Evolutionary conservation across 2,888 invertebrate species (phyloP), one percentile per base, ranked within the genome.

Genomic region (Chloroclystis v-ata): DNA sequence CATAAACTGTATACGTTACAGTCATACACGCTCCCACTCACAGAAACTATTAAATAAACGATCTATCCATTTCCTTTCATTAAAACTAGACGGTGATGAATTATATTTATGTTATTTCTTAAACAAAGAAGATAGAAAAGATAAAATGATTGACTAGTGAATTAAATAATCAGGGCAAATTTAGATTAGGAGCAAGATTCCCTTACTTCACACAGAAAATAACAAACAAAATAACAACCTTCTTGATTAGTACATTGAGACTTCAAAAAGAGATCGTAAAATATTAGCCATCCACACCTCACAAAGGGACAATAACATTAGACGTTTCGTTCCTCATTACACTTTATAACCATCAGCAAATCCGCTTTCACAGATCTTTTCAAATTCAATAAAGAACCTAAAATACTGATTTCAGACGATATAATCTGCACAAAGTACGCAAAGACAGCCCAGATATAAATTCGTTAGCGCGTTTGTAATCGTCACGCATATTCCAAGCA

Each of bases 391-490:
- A 84, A 84, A 84, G 69, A 71, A 69, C 64, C 71, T 68, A 78
- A 82, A 77, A 81, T 84, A 85, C 77, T 67, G 75, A 72, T 73
- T 75, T 70, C 69, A 73, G 71, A 73, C 76, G 70, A 73, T 77
- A 82, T 78, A 82, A 81, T 76, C 69, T 66, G 63, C 61, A 63
- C 71, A 72, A 75, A 78, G 74, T 71, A 70, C 71, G 68, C 73
- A 74, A 77, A 78, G 78, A 76, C 82, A 76, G 75, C 71, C 62
- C 70, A 64, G 64, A 69, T 73, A 84, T 86, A 84, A 86, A 87
- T 86, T 84, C 78, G 82, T 87, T 84, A 78, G 78, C 85, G 74
- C 79, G 70, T 73, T 65, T 78, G 80, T 80, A 82, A 81, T 85
- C 83, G 76, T 84, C 83, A 76, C 68, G 69, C 78, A 78, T 79